A percentile compares a stretch with the other conserved stretches of the same genome.
These are phyloP conservation scores for Panagrolaimus sp. DNA, from an alignment of 1,140 invertebrate genomes.

Conservation along the genomic window DNA sequence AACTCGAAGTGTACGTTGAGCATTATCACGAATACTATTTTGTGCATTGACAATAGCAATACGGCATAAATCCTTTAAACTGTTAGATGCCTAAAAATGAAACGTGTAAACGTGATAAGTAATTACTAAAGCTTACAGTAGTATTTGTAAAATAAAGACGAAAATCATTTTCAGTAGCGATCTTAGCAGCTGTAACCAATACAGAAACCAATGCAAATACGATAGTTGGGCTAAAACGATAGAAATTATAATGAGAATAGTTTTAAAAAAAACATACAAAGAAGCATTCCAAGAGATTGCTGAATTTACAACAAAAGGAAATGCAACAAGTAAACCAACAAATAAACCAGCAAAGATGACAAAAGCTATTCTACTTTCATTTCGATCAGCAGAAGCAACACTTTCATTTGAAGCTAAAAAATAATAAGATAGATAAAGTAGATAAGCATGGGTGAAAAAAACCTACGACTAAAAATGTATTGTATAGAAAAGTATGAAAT, in stretches of 20 bases:
- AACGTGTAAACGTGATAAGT: too few relatives aligned
- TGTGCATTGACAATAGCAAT: too few relatives aligned
- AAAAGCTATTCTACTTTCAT: neutral
- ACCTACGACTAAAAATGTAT: slow-evolving; percentile 8
- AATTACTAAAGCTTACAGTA: neutral
- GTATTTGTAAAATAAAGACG: neutral
- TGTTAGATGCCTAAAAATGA: too few relatives aligned
- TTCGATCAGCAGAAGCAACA: neutral
- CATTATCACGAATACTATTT: neutral
- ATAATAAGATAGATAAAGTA: too few relatives aligned
- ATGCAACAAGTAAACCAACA: neutral
- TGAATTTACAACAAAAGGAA: neutral
- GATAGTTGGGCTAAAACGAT: neutral
- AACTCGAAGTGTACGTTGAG: neutral
- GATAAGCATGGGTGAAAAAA: neutral
- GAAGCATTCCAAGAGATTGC: neutral
- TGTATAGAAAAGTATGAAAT: neutral
- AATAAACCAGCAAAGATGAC: slow-evolving; percentile 2
- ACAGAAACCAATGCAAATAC: neutral
- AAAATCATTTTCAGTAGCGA: slow-evolving; percentile 4
- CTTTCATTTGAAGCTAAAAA: slow-evolving; percentile 10
- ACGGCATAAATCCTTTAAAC: too few relatives aligned
- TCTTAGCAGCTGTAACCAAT: neutral
- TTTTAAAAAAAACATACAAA: neutral
- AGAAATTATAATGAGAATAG: neutral